Conservation (phyloP, 1,140 invertebrate species). For the Anoplolepis gracilipes region DNA sequence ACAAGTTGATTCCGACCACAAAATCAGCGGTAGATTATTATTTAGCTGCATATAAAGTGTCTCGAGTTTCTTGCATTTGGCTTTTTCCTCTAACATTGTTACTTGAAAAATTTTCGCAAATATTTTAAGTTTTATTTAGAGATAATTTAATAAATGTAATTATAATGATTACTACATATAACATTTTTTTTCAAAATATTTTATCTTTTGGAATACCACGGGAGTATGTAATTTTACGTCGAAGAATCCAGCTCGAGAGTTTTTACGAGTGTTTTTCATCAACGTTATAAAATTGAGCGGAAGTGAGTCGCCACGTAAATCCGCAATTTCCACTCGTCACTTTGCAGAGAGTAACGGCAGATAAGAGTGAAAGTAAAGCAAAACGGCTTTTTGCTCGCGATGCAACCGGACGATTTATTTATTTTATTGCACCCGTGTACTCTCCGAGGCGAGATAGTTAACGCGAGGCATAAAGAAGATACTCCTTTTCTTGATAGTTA, state of each 20-base stretch:
- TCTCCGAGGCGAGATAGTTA: constrained; percentile 8
- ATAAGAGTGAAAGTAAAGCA: constrained; percentile 58
- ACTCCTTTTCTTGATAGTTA: constrained; percentile 11
- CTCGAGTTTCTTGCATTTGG: not conserved
- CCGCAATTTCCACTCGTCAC: constrained; percentile 48
- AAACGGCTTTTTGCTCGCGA: constrained; percentile 36
- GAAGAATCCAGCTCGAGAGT: not conserved
- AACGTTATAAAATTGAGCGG: not conserved
- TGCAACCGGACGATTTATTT: constrained; percentile 30
- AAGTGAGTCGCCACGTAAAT: constrained; percentile 33
- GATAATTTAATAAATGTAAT: not conserved
- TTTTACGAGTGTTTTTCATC: constrained; percentile 6
- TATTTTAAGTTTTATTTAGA: not conserved
- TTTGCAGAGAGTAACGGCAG: constrained; percentile 41
- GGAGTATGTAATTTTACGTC: no score
- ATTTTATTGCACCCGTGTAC: not conserved
- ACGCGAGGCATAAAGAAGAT: not conserved
- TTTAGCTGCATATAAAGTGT: not conserved
- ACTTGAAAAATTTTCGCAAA: not conserved
- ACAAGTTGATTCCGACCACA: constrained; percentile 69
- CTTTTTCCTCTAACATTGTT: not conserved
- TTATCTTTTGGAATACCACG: not conserved
- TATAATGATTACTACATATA: not conserved
- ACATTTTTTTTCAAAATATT: not conserved
- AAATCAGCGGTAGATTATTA: not conserved